phyloP scores from a whole-genome alignment of 1,140 invertebrate species.

The Ectropis grisescens region DNA sequence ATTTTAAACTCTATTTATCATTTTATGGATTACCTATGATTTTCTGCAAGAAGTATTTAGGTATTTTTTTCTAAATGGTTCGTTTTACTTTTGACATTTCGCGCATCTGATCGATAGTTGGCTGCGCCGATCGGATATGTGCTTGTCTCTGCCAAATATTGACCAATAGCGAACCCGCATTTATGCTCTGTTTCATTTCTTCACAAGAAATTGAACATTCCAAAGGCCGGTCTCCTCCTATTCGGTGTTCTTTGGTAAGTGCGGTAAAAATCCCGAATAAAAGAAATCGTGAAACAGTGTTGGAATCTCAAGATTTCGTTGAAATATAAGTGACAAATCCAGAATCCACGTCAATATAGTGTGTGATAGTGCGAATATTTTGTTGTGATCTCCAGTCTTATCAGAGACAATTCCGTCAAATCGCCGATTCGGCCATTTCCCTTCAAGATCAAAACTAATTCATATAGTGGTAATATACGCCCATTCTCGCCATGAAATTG shows the following conservation, averaged over 20 bases:
- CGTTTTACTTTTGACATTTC: too few species aligned
- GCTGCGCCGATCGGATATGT: too few species aligned
- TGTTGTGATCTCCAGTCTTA: slow-evolving; percentile 32
- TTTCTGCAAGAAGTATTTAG: too few species aligned
- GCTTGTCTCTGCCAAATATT: slow-evolving; percentile 14
- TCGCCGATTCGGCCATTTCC: slow-evolving; percentile 59
- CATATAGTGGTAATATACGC: slow-evolving; percentile 18
- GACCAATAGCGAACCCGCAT: slow-evolving; percentile 46
- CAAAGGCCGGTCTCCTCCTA: slow-evolving; percentile 74
- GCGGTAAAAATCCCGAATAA: slow-evolving; percentile 49
- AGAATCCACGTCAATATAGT: slow-evolving; percentile 25
- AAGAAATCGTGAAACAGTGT: slow-evolving; percentile 65
- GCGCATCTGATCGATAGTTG: too few species aligned
- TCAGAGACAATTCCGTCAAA: slow-evolving; percentile 15
- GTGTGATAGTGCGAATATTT: slow-evolving; percentile 64
- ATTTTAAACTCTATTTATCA: too few species aligned
- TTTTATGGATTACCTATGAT: too few species aligned
- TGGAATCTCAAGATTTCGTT: slow-evolving; percentile 38
- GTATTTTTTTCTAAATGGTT: too few species aligned
- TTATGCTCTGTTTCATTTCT: slow-evolving; percentile 59
- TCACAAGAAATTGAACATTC: slow-evolving; percentile 75
- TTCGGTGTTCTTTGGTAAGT: slow-evolving; percentile 77
- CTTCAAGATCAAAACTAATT: slow-evolving; percentile 19
- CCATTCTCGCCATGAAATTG: slow-evolving; percentile 5
- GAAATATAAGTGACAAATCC: slow-evolving; percentile 40